phyloP scores from a whole-genome alignment of 2,797 vertebrate genomes.

The Paratrypauchen microcephalus region DNA sequence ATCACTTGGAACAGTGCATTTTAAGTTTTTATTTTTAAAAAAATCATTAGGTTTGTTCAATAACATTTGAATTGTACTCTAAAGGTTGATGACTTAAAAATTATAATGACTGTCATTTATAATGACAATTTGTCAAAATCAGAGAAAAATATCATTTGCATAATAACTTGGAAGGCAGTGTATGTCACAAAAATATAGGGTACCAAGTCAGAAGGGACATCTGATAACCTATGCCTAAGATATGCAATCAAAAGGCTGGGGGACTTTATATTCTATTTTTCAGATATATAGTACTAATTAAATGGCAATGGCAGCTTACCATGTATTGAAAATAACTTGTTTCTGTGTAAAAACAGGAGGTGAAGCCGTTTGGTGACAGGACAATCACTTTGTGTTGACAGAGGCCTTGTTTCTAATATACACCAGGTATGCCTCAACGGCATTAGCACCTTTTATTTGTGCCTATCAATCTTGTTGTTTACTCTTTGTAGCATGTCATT shows the following conservation, averaged over 20 bases:
- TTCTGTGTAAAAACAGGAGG: slow-evolving; percentile 23
- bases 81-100: too few relatives aligned
- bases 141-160: too few relatives aligned
- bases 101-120: too few relatives aligned
- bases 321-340: slow-evolving; percentile 18
- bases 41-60: too few relatives aligned
- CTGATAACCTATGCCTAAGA: neutral
- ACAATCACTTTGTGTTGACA: slow-evolving; percentile 73
- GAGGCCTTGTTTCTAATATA: slow-evolving; percentile 41
- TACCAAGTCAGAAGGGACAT: neutral
- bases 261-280: neutral
- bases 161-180: too few relatives aligned
- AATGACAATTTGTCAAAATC: too few relatives aligned
- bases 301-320: slow-evolving; percentile 9
- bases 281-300: neutral
- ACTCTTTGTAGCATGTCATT: slow-evolving; percentile 49
- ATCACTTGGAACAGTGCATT: too few relatives aligned
- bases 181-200: neutral
- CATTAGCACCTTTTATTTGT: slow-evolving; percentile 56
- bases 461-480: slow-evolving; percentile 60
- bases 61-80: too few relatives aligned
- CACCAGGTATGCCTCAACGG: slow-evolving; percentile 54
- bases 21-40: too few relatives aligned
- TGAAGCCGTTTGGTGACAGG: slow-evolving; percentile 16
- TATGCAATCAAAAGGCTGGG: neutral